Evolutionary conservation across 2,797 vertebrate genomes (phyloP).

Genomic region (Acanthurus lineatus): DNA sequence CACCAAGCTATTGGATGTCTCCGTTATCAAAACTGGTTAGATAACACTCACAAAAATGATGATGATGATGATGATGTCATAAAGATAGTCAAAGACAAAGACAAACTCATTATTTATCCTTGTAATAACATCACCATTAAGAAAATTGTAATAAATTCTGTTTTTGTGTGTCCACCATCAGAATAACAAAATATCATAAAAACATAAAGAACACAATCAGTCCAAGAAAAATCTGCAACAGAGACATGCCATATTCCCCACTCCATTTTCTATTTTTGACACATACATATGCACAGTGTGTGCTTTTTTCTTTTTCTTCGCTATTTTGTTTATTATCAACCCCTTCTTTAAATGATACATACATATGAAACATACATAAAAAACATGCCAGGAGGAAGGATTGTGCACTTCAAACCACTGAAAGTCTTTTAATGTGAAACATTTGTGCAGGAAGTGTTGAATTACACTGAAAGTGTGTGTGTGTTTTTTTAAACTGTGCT

Average conservation of each 20-base stretch:
- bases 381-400: too few relatives aligned
- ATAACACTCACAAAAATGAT: constrained; percentile 23
- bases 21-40: constrained; percentile 26
- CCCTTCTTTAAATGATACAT: too few relatives aligned
- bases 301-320: neutral
- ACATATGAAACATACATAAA: too few relatives aligned
- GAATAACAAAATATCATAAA: neutral
- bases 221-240: neutral
- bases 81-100: constrained; percentile 4
- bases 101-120: neutral
- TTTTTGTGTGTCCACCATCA: neutral
- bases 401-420: neutral
- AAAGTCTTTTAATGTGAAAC: neutral
- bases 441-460: neutral
- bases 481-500: neutral
- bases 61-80: constrained; percentile 16
- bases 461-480: neutral
- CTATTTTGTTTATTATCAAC: neutral
- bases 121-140: neutral
- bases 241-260: too few relatives aligned
- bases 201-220: neutral
- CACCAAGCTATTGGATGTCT: neutral
- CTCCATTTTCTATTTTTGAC: too few relatives aligned
- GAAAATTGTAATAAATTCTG: too few relatives aligned
- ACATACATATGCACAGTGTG: neutral